Evolutionary conservation across 2,888 invertebrate species (phyloP).

Genomic region (Brachynemurus nebulosus): DNA sequence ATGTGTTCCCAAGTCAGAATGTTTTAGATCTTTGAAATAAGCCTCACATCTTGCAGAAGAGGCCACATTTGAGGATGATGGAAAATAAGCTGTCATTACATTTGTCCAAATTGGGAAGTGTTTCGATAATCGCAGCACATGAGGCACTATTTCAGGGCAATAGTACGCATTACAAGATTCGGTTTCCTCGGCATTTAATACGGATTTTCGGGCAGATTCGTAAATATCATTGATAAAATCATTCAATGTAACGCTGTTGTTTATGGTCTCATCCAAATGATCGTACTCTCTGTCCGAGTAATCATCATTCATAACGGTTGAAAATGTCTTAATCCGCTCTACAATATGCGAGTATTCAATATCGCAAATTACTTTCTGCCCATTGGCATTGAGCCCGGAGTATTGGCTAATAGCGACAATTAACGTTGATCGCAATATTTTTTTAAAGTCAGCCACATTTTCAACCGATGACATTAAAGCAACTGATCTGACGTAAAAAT

Average conservation of each 20-base stretch:
- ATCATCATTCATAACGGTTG: conserved; percentile 1
- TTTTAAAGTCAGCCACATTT: conserved; percentile 3
- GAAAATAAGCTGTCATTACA: conserved; percentile 3
- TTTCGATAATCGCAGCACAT: neutral
- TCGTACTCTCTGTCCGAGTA: neutral
- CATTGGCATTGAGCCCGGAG: neutral
- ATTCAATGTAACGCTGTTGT: neutral
- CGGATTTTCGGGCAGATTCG: neutral
- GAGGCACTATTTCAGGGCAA: conserved; percentile 1
- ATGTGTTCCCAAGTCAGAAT: conserved; percentile 5
- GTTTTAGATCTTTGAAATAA: conserved; percentile 4
- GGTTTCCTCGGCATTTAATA: neutral
- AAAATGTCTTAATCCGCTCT: conserved; percentile 1
- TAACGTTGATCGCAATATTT: conserved; percentile 1
- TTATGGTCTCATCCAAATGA: conserved; percentile 1
- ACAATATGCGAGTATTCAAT: neutral
- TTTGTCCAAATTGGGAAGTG: conserved; percentile 9
- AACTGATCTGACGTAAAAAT: conserved; percentile 14
- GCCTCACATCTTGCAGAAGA: conserved; percentile 5
- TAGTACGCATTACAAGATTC: conserved; percentile 1
- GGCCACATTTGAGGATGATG: neutral
- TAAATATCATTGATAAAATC: conserved; percentile 6
- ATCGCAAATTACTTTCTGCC: neutral
- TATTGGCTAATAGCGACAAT: conserved; percentile 6
- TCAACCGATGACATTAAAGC: conserved; percentile 8